phyloP scores from a whole-genome alignment of 2,888 invertebrate genomes.

The Dicycla oo region DNA sequence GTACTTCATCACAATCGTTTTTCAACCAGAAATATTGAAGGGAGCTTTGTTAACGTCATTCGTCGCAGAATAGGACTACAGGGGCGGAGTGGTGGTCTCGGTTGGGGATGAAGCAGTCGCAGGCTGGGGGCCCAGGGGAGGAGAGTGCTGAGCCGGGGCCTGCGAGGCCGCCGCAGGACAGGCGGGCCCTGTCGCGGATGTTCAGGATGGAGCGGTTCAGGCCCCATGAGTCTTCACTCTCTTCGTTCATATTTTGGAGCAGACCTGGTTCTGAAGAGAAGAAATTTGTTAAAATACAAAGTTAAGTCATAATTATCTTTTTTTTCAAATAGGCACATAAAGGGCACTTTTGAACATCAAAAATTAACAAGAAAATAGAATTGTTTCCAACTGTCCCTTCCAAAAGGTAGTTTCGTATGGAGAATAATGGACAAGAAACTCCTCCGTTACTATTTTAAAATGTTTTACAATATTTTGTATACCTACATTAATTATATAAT shows the following conservation, averaged over 20 bases:
- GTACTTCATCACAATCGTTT: constrained; percentile 55
- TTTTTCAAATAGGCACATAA: too few relatives aligned
- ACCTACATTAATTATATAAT: too few relatives aligned
- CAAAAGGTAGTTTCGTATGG: too few relatives aligned
- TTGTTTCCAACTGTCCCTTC: too few relatives aligned
- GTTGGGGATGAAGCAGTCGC: constrained; percentile 85
- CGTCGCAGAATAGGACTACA: constrained; percentile 91
- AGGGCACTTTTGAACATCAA: too few relatives aligned
- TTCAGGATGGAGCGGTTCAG: constrained; percentile 78
- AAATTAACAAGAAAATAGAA: too few relatives aligned
- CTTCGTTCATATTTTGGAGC: constrained; percentile 65
- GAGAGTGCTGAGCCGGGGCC: constrained; percentile 85
- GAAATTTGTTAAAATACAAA: neutral
- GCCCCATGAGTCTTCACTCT: constrained; percentile 76
- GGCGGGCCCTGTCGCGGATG: constrained; percentile 83
- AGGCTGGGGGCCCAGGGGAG: constrained; percentile 85
- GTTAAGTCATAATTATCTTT: too few relatives aligned
- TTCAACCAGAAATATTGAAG: constrained; percentile 65
- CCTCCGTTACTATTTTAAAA: too few relatives aligned
- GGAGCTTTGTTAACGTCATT: constrained; percentile 82
- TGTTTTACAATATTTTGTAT: too few relatives aligned
- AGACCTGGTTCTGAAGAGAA: constrained; percentile 75
- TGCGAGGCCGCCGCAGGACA: constrained; percentile 83
- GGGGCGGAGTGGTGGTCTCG: constrained; percentile 91
- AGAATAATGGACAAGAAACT: too few relatives aligned